Evolutionary conservation across 2,797 vertebrate species (phyloP).

Genomic region (Falco rusticolus): DNA sequence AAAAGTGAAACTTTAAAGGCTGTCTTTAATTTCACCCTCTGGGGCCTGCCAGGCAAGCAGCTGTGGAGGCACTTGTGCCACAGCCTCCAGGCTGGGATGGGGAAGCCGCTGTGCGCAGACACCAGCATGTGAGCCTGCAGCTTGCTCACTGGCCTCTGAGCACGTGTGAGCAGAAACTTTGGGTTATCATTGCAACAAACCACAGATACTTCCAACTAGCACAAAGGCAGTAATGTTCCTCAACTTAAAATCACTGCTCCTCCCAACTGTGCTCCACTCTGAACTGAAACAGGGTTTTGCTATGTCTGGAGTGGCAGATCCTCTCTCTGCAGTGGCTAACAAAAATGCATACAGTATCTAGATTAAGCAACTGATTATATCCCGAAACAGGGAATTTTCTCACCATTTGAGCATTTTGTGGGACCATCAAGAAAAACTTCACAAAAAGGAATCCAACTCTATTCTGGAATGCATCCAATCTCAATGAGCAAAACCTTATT

Average conservation of each 20-base stretch:
- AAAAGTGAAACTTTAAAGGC: not conserved
- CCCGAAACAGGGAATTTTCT: not conserved
- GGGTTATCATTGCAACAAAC: not conserved
- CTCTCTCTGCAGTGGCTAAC: not conserved
- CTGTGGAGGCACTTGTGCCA: not conserved
- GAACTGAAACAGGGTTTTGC: not conserved
- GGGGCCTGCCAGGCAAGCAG: slow-evolving; percentile 1
- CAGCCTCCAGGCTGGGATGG: not conserved
- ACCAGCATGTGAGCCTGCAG: fast-evolving
- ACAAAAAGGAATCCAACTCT: not conserved
- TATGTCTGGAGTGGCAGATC: not conserved
- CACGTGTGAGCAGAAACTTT: not conserved
- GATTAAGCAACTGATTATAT: not conserved
- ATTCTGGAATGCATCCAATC: not conserved
- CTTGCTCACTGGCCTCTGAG: not conserved
- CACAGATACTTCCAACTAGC: not conserved
- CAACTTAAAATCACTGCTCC: not conserved
- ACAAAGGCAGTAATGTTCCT: not conserved
- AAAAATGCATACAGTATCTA: not conserved
- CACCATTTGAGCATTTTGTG: not conserved
- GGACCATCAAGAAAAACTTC: not conserved
- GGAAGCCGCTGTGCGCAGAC: fast-evolving
- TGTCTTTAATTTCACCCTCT: slow-evolving; percentile 45
- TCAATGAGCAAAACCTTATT: not conserved
- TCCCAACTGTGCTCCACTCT: not conserved